Conservation (phyloP, 2,888 invertebrate genomes). For the Neoscelio sp. region DNA sequence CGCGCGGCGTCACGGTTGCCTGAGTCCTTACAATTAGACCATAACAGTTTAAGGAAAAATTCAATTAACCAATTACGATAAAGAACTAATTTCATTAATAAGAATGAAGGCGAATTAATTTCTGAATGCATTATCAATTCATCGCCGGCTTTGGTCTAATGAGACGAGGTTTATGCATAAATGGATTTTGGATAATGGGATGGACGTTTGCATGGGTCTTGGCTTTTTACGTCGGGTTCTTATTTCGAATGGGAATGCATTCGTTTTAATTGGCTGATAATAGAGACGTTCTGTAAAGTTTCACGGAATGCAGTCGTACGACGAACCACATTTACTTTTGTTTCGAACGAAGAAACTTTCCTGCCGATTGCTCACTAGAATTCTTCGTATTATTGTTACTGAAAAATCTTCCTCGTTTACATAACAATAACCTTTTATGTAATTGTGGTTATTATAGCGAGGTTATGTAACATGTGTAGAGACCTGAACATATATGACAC, state of each 20-base stretch:
- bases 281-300: too few species aligned
- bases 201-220: too few species aligned
- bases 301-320: too few species aligned
- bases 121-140: conserved; percentile 1
- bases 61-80: conserved; percentile 26
- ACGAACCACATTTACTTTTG: neutral
- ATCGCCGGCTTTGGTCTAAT: conserved; percentile 1
- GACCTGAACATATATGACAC: conserved; percentile 28
- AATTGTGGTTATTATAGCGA: conserved; percentile 47
- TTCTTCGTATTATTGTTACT: conserved; percentile 16
- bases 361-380: neutral
- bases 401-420: conserved; percentile 63
- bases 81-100: conserved; percentile 38
- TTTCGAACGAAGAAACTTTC: neutral
- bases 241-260: too few species aligned
- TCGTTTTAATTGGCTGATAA: too few species aligned
- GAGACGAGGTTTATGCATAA: neutral
- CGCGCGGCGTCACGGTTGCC: conserved; percentile 23
- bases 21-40: conserved; percentile 26
- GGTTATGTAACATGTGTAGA: conserved; percentile 39
- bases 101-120: conserved; percentile 16
- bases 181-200: too few species aligned
- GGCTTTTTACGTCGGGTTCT: too few species aligned
- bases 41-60: conserved; percentile 24
- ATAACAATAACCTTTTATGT: conserved; percentile 59